Percentiles rank a stretch among this genome's conserved stretches.
phyloP scores from a whole-genome alignment of 2,888 invertebrate species.

The Rotaria macrura region DNA sequence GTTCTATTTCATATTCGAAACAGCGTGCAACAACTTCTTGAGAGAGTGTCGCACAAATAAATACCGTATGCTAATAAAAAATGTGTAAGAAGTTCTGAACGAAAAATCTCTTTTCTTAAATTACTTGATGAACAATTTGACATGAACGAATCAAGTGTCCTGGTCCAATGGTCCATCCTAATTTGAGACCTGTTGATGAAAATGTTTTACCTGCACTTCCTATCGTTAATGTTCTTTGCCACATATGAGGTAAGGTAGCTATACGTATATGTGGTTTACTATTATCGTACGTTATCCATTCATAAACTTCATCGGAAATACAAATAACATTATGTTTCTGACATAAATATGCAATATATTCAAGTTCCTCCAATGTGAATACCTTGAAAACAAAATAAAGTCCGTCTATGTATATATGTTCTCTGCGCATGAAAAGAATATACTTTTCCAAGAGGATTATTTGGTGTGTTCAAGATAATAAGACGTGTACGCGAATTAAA shows the following conservation, averaged over 20 bases:
- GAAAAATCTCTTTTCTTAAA: too few relatives aligned
- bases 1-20: constrained; percentile 70
- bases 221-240: constrained; percentile 82
- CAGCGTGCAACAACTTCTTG: constrained; percentile 81
- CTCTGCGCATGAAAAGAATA: too few relatives aligned
- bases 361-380: constrained; percentile 50
- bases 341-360: constrained; percentile 70
- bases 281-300: constrained; percentile 82
- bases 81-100: too few relatives aligned
- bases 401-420: too few relatives aligned
- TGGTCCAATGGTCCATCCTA: constrained; percentile 69
- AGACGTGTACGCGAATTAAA: constrained; percentile 82
- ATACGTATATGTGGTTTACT: constrained; percentile 26
- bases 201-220: neutral
- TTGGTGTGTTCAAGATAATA: constrained; percentile 88
- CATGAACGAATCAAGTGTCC: constrained; percentile 63
- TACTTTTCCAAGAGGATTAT: constrained; percentile 92
- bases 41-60: constrained; percentile 34
- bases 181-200: neutral
- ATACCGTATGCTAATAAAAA: constrained; percentile 33
- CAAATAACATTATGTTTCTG: constrained; percentile 82
- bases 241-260: constrained; percentile 87
- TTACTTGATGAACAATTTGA: constrained; percentile 64
- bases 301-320: constrained; percentile 91
- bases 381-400: constrained; percentile 37